phyloP scores from a whole-genome alignment of 1,140 invertebrate genomes.

The Kradibia gibbosae region DNA sequence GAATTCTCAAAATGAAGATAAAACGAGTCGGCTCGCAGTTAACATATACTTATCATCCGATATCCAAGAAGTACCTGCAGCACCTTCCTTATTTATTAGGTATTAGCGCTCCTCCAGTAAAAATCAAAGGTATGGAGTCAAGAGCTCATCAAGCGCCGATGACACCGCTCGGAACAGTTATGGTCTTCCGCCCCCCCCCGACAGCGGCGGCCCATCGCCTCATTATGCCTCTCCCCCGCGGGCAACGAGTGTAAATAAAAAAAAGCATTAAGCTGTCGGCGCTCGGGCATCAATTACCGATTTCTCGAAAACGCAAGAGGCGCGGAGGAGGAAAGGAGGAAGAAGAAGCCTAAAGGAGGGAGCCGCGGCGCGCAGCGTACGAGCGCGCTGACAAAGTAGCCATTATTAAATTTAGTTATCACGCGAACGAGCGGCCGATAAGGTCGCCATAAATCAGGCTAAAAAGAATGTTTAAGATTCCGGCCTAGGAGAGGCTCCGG shows the following conservation, averaged over 20 bases:
- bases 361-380: neutral
- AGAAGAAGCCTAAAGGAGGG: neutral
- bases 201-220: too few species aligned
- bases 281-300: constrained; percentile 2
- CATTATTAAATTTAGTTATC: constrained; percentile 46
- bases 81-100: neutral
- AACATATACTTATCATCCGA: neutral
- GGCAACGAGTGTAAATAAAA: neutral
- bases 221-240: neutral
- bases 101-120: neutral
- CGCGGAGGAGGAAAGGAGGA: too few species aligned
- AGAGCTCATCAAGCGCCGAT: neutral
- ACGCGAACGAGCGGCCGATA: constrained; percentile 9
- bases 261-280: constrained; percentile 9
- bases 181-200: neutral
- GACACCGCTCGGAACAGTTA: neutral
- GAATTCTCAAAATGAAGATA: neutral
- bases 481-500: neutral
- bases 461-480: constrained; percentile 43
- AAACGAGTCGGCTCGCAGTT: neutral
- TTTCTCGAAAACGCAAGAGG: neutral
- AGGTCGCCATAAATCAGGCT: constrained; percentile 38
- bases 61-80: neutral
- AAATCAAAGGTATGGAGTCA: neutral
- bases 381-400: neutral